Evolutionary conservation across 2,113 vertebrate genomes (phyloP), one percentile per base, ranked within the genome.

Genomic region (Scortum barcoo): DNA sequence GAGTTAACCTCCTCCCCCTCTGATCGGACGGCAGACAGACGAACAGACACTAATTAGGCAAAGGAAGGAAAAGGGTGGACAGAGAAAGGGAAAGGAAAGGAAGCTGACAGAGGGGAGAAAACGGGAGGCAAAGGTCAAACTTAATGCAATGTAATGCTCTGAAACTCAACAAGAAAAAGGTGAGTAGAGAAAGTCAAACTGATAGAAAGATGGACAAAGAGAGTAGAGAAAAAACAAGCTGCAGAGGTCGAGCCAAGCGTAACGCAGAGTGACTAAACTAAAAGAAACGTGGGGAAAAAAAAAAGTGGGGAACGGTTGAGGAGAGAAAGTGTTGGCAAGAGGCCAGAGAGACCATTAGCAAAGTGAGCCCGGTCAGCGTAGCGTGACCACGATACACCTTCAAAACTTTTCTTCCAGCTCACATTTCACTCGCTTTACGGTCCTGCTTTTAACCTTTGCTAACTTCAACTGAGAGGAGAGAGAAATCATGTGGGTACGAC

Each of bases 331-430:
- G 24, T 11, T 89, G 90, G 91, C 88, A 1, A 20, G 48, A 8
- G 33, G 66, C 91, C 92, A 91, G 80, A 63, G 0, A 7, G 50
- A 30, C 78, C 89, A 91, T 93, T 91, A 90, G 88, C 46, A 13
- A 7, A 12, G 73, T 60, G 9, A 8, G 74, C n/a, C 12, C 19
- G 24, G 42, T 81, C 76, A 30, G 44, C 3, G 78, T 66, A 83
- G 90, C 88, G 57, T 85, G 48, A 48, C 84, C 2, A 9, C 7
- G 20, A 80, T 8, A 26, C 62, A 38, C 79, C 63, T 87, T 28
- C 12, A 74, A 84, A 56, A 68, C 50, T 50, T 46, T 62, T 38
- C 56, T 36, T 54, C 24, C 69, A 7, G 17, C 84, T 89, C 76
- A 51, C 58, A 8, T 89, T 91, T 86, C 85, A 62, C 63, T 19